phyloP scores from a whole-genome alignment of 2,888 invertebrate genomes.

The Steinernema scapterisci region DNA sequence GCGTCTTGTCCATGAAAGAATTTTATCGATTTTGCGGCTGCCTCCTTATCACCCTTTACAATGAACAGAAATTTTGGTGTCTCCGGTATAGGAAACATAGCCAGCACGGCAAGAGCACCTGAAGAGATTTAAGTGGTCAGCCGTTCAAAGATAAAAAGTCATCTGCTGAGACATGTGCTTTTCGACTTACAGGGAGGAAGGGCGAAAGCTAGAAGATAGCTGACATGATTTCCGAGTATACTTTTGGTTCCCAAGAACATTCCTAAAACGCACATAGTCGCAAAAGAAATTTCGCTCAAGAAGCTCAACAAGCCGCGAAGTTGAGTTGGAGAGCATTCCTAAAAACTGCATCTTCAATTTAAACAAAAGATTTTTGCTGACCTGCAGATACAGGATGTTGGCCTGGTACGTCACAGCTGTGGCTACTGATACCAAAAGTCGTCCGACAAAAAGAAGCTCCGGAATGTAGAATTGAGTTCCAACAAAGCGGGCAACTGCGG shows the following conservation, averaged over 20 bases:
- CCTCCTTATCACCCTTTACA: conserved; percentile 38
- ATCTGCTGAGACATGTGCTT: no score
- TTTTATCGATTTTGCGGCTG: conserved; percentile 45
- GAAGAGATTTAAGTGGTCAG: background rate
- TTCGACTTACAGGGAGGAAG: conserved; percentile 49
- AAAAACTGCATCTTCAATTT: conserved; percentile 9
- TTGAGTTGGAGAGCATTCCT: conserved; percentile 59
- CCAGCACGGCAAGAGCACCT: conserved; percentile 45
- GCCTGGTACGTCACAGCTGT: conserved; percentile 58
- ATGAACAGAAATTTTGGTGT: conserved; percentile 57
- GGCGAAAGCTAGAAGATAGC: conserved; percentile 47
- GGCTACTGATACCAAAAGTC: conserved; percentile 53
- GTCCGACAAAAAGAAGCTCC: conserved; percentile 49
- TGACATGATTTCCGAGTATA: conserved; percentile 50
- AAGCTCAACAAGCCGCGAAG: conserved; percentile 55
- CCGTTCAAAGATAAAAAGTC: background rate
- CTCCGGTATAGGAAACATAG: conserved; percentile 53
- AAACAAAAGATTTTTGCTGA: conserved; percentile 6
- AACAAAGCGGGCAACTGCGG: conserved; percentile 45
- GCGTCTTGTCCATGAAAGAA: conserved; percentile 52
- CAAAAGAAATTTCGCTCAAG: conserved; percentile 54
- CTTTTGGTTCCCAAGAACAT: conserved; percentile 51
- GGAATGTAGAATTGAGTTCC: conserved; percentile 46
- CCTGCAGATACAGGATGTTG: conserved; percentile 55
- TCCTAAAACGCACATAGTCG: conserved; percentile 50